These are phyloP conservation scores for Drosophila teissieri DNA, from an alignment of 1,140 invertebrate species.

Conservation along the genomic window DNA sequence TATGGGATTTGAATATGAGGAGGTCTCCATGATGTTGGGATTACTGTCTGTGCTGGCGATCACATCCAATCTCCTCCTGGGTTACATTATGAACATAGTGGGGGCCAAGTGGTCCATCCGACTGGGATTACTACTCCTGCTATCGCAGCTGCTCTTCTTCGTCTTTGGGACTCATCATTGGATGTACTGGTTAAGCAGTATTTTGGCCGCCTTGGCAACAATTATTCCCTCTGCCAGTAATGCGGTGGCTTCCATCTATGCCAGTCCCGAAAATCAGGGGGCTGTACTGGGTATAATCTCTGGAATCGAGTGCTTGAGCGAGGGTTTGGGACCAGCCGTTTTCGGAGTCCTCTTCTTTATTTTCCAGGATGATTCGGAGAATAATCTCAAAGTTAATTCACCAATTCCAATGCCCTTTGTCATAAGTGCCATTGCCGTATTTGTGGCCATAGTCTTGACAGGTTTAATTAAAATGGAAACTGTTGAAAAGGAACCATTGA, in stretches of 20 bases:
- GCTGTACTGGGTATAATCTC: constrained; percentile 99
- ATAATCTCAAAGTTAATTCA: constrained; percentile 84
- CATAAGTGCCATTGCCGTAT: constrained; percentile 97
- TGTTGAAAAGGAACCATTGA: background rate
- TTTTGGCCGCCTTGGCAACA: constrained; percentile 96
- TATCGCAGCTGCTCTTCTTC: constrained; percentile 98
- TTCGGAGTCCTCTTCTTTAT: constrained; percentile 99
- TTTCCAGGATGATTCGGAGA: constrained; percentile 98
- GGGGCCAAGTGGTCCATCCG: constrained; percentile 99
- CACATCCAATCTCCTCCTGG: constrained; percentile 95
- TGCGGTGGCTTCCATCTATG: constrained; percentile 98
- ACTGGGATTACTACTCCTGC: constrained; percentile 97
- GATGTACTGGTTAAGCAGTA: constrained; percentile 99
- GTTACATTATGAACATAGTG: constrained; percentile 92
- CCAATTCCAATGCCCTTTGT: constrained; percentile 98
- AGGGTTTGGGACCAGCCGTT: constrained; percentile 96
- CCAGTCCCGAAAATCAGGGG: constrained; percentile 97
- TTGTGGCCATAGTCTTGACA: constrained; percentile 96
- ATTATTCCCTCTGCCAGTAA: constrained; percentile 99
- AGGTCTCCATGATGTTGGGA: constrained; percentile 98
- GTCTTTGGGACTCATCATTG: constrained; percentile 89
- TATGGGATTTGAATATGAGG: constrained; percentile 96
- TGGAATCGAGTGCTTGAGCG: constrained; percentile 96
- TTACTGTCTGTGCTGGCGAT: constrained; percentile 98
- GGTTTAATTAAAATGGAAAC: constrained; percentile 88